Base-by-base conservation (phyloP, 2,888 invertebrate genomes). In the Lathronympha strigana region DNA sequence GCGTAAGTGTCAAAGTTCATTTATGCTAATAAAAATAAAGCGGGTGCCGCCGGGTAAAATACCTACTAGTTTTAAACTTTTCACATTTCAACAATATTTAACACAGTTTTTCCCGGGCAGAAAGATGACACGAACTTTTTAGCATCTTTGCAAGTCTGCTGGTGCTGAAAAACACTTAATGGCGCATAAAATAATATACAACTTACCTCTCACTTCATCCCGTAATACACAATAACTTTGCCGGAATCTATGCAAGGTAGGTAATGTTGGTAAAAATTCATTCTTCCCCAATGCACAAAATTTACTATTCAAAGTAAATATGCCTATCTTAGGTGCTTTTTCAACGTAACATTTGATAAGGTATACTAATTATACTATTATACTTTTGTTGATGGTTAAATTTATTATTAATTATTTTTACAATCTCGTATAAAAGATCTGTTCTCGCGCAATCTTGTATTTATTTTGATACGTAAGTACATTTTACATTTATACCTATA, bases 321-420 rank as follows among this genome's bases (percentile, higher is more conserved):
- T 19, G 36, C 28, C 40, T 55, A 38, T 25, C 25, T 38, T 15
- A 28, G 63, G 63, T 64, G 58, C 64, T 53, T 64, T 45, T 45
- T n/a, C 28, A 11, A 13, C 21, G 23, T 58, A 63, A 47, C 49
- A 54, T 58, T 47, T 58, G 31, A 49, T 47, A 58, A 36, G 28
- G 31, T 28, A 57, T 57, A n/a, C n/a, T n/a, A n/a, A n/a, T 55
- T 63, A 47, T 36, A 63, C 17, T 63, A 49, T 55, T 55, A 55
- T 47, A 11, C 11, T 47, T 62, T 38, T 62, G 36, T 54, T 47
- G 62, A 54, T 54, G 62, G 19, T 62, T 62, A 62, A 47, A 45
- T 19, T 43, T 53, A 33, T 55, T 40, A 55, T 55, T 51, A 38
- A 15, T 55, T 19, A 31, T 17, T 57, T 23, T 58, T 47, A 47